phyloP scores from a whole-genome alignment of 2,113 vertebrate species.

The Channa argus region DNA sequence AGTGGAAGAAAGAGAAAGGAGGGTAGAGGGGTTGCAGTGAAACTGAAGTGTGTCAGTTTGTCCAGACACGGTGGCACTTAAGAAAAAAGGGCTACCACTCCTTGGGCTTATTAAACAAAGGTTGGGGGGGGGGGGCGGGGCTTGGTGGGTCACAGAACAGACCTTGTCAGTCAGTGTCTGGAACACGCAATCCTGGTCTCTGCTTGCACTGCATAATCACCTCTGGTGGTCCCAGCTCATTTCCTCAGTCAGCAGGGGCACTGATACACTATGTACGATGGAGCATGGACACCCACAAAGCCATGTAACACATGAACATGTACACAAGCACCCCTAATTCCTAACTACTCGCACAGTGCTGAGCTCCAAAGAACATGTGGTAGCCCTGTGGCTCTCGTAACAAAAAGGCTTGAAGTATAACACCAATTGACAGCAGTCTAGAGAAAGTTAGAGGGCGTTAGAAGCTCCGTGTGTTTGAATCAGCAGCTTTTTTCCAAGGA shows the following conservation, averaged over 20 bases:
- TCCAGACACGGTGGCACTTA: slow-evolving; percentile 82
- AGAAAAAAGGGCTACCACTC: slow-evolving; percentile 69
- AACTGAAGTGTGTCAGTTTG: slow-evolving; percentile 84
- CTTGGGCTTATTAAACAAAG: slow-evolving; percentile 75
- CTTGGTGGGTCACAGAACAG: slow-evolving; percentile 68
- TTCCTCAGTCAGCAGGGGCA: slow-evolving; percentile 78
- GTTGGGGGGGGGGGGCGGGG: slow-evolving; percentile 20
- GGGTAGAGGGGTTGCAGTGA: slow-evolving; percentile 71
- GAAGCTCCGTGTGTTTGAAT: slow-evolving; percentile 68
- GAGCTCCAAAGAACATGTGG: slow-evolving; percentile 32
- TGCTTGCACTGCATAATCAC: slow-evolving; percentile 71
- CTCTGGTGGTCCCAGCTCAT: slow-evolving; percentile 84
- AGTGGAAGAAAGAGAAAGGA: slow-evolving; percentile 76
- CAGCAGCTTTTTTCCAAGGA: slow-evolving; percentile 67
- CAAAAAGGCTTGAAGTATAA: slow-evolving; percentile 56
- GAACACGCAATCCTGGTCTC: slow-evolving; percentile 63
- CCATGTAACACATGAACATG: slow-evolving; percentile 64
- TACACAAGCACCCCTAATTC: slow-evolving; percentile 60
- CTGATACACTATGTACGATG: slow-evolving; percentile 59
- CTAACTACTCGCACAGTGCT: slow-evolving; percentile 48
- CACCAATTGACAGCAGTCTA: slow-evolving; percentile 53
- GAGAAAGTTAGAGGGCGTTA: slow-evolving; percentile 57
- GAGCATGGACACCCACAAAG: slow-evolving; percentile 75
- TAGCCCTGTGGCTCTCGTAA: slow-evolving; percentile 18
- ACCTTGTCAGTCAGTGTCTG: slow-evolving; percentile 70